phyloP scores from a whole-genome alignment of 2,797 vertebrate species.

The Nyctibius grandis region DNA sequence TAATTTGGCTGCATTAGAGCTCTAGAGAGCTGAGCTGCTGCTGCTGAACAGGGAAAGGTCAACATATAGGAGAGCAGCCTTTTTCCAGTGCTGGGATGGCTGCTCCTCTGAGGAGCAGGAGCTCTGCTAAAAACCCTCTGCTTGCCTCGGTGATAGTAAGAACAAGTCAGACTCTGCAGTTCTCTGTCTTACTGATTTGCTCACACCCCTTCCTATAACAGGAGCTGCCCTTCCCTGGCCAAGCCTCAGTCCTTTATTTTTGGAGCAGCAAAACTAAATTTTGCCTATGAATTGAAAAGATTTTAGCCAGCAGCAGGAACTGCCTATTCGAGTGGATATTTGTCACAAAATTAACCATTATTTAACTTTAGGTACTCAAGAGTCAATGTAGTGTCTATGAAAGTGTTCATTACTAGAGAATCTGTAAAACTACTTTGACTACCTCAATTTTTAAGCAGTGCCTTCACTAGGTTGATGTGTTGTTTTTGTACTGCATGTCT shows the following conservation, averaged over 20 bases:
- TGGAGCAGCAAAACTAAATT: neutral
- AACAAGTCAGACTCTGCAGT: neutral
- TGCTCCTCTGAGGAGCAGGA: neutral
- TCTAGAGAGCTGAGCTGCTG: neutral
- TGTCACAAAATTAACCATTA: neutral
- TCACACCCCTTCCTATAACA: neutral
- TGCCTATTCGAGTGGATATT: neutral
- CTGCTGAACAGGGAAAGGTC: neutral
- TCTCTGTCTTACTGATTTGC: neutral
- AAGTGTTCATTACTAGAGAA: neutral
- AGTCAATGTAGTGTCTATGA: neutral
- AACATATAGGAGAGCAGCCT: neutral
- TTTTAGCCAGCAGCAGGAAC: neutral
- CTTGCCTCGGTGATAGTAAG: neutral
- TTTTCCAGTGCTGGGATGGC: neutral
- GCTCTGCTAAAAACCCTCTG: neutral
- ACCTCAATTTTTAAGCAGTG: neutral
- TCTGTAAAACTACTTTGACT: neutral
- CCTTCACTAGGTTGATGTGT: neutral
- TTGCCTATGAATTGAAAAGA: neutral
- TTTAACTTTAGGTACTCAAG: neutral
- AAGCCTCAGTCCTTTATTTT: neutral
- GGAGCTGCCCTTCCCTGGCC: neutral
- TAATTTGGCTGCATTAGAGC: neutral
- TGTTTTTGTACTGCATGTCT: neutral